These are phyloP conservation scores for Sakesphorus luctuosus DNA, from an alignment of 2,113 vertebrate species.

Conservation along the genomic window DNA sequence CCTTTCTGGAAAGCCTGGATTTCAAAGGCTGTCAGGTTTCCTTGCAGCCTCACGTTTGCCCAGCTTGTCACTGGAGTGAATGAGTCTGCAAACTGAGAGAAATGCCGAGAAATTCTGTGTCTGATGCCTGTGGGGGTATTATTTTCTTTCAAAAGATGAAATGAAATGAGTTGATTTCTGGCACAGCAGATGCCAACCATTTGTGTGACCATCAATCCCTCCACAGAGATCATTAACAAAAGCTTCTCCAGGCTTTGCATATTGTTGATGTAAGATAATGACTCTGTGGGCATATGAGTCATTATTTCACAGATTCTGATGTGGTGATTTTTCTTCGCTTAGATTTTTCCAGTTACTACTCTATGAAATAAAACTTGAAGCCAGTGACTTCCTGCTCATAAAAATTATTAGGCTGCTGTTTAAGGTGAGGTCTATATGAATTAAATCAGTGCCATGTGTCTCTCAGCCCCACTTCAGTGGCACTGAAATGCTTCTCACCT, in stretches of 20 bases:
- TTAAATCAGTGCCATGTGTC: not conserved
- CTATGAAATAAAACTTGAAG: not conserved
- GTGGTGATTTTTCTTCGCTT: not conserved
- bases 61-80: not conserved
- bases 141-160: not conserved
- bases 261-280: not conserved
- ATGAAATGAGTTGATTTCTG: not conserved
- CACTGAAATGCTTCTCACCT: not conserved
- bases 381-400: not conserved
- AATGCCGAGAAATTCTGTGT: not conserved
- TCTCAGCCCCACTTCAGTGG: not conserved
- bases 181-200: constrained; percentile 19
- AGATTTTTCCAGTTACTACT: not conserved
- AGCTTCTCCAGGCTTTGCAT: not conserved
- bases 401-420: not conserved
- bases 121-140: not conserved
- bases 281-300: not conserved
- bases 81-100: not conserved
- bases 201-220: not conserved
- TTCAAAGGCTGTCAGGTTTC: not conserved
- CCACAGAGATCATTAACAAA: not conserved
- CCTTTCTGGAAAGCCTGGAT: not conserved
- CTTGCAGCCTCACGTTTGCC: not conserved
- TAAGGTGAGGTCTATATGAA: not conserved
- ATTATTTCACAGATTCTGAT: not conserved